These are phyloP conservation scores for Thereuonema tuberculata DNA, from an alignment of 1,140 invertebrate genomes.

Conservation along the genomic window DNA sequence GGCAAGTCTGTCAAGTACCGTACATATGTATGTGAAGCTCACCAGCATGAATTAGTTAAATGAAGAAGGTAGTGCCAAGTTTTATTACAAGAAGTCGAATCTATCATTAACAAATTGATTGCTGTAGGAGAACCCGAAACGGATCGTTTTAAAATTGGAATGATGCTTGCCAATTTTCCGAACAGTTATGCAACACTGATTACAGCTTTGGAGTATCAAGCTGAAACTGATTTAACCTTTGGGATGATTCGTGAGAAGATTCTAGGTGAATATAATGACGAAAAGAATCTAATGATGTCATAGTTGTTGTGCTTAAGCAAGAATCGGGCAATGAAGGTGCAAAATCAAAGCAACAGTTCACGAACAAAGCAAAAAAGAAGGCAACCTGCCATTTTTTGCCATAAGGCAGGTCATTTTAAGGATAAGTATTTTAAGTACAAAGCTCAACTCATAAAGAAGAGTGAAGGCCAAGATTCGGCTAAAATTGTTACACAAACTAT, in stretches of 20 bases:
- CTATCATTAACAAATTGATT: background rate
- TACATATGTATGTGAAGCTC: background rate
- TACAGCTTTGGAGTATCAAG: background rate
- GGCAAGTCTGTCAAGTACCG: background rate
- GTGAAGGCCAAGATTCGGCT: background rate
- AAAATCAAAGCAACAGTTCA: background rate
- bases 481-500: background rate
- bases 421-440: background rate
- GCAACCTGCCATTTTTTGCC: background rate
- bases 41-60: background rate
- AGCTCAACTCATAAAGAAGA: background rate
- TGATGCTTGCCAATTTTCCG: background rate
- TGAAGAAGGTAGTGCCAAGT: background rate
- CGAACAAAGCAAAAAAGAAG: background rate
- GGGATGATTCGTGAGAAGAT: background rate
- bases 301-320: background rate
- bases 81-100: background rate
- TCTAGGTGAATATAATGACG: background rate
- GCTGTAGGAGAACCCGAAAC: background rate
- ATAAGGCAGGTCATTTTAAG: background rate
- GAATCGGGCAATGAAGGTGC: background rate
- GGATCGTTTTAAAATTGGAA: background rate
- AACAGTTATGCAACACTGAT: too few species aligned
- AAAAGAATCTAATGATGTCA: background rate
- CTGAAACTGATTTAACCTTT: background rate